Percentiles rank a stretch among this genome's conserved stretches.
Conservation (phyloP, 2,797 vertebrate species). For the Lacerta agilis region DNA sequence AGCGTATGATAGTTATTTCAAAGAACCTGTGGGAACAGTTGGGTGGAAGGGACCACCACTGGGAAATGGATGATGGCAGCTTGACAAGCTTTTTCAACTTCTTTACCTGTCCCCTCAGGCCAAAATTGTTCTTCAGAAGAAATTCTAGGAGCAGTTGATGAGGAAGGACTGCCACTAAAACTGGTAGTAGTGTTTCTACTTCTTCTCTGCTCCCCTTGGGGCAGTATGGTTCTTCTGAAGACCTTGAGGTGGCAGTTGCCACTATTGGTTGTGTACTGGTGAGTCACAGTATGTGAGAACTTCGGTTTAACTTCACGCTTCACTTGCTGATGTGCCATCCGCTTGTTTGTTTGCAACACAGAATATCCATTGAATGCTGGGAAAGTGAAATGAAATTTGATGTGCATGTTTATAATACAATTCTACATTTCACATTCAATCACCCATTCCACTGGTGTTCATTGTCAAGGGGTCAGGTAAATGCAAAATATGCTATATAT, state of each 20-base stretch:
- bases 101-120: not conserved
- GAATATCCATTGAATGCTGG: not conserved
- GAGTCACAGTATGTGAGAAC: not conserved
- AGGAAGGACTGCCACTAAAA: no score
- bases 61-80: no score
- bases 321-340: not conserved
- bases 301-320: no score
- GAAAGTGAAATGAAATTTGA: not conserved
- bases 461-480: not conserved
- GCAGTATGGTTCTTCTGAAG: no score
- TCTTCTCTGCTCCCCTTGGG: no score
- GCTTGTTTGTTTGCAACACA: not conserved
- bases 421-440: not conserved
- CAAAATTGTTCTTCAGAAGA: not conserved
- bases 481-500: not conserved
- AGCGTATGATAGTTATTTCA: no score
- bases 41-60: no score
- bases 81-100: not conserved
- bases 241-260: not conserved
- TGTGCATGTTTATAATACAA: not conserved
- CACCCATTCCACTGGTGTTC: no score
- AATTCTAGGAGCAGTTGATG: not conserved
- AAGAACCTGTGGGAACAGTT: no score
- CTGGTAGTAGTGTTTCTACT: no score
- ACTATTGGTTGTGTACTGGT: not conserved